Base-by-base conservation (phyloP, 2,113 vertebrate genomes). In the Phycodurus eques region DNA sequence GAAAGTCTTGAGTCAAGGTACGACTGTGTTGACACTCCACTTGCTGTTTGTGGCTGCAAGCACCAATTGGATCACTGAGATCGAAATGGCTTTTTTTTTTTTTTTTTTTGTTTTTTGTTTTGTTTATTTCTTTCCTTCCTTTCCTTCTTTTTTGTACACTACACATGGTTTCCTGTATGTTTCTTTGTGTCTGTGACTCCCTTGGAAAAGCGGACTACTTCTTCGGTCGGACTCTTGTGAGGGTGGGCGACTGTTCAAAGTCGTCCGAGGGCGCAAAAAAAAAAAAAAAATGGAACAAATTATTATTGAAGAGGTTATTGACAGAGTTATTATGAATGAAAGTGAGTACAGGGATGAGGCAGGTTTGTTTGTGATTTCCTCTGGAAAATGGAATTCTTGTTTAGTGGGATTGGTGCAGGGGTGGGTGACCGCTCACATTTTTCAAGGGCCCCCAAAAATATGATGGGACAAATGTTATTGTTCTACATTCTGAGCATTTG, bases 61-160 rank as follows among this genome's bases (percentile, higher is more conserved):
- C 79, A 85, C 88, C 67, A 82, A 92, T 90, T 90, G 88, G 86
- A 89, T 84, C 67, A 7, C 43, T 82, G 66, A 31, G 69, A 80
- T 91, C 89, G 87, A 90, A 90, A 91, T 85, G 80, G 72, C 1
- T 61, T 80, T 46, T 76, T 76, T 39, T 47, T 75, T 75, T 75
- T n/a, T n/a, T n/a, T n/a, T n/a, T n/a, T n/a, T n/a, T n/a, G n/a
- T n/a, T n/a, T n/a, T n/a, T n/a, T n/a, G n/a, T n/a, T n/a, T n/a
- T n/a, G n/a, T n/a, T n/a, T n/a, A n/a, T n/a, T n/a, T n/a, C n/a
- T n/a, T 78, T 69, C 27, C 57, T 73, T 80, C 27, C 27, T 71
- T 8, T 27, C 2, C 31, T 27, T 71, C 8, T 66, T 22, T 69
- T 22, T 68, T 27, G 22, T 22, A 57, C 56, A 57, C n/a, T 33